These are phyloP conservation scores for Drosophila ustulata DNA, from an alignment of 2,888 invertebrate genomes.

Conservation along the genomic window DNA sequence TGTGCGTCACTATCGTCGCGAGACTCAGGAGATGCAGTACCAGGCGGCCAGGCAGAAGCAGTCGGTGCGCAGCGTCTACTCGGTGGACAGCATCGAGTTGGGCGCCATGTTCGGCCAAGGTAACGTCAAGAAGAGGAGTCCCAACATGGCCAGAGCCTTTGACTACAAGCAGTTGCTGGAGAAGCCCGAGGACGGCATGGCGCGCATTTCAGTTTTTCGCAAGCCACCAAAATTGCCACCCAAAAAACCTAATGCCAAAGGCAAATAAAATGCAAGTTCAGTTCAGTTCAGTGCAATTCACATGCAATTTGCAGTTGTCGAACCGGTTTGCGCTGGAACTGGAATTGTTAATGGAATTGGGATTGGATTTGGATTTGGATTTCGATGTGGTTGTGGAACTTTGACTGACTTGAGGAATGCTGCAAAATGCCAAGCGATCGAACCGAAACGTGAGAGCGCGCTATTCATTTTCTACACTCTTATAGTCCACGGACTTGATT, in stretches of 20 bases:
- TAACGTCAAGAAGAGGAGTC: background rate
- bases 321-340: slow-evolving; percentile 8
- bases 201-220: background rate
- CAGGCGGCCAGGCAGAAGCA: background rate
- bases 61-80: slow-evolving; percentile 13
- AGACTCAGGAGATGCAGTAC: background rate
- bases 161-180: slow-evolving; percentile 17
- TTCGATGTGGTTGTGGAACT: background rate
- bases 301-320: slow-evolving; percentile 3
- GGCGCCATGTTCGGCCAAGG: background rate
- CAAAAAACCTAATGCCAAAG: slow-evolving; percentile 1
- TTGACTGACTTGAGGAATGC: background rate
- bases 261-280: slow-evolving; percentile 9
- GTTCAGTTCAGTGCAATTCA: background rate
- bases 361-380: background rate
- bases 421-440: background rate
- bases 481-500: slow-evolving; percentile 6
- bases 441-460: slow-evolving; percentile 6
- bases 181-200: background rate
- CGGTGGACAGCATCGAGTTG: background rate
- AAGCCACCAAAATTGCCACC: background rate
- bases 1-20: slow-evolving; percentile 22
- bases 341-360: background rate
- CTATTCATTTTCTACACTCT: background rate
- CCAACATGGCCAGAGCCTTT: background rate